phyloP scores from a whole-genome alignment of 2,888 invertebrate genomes.

The Drosophila aldrichi region DNA sequence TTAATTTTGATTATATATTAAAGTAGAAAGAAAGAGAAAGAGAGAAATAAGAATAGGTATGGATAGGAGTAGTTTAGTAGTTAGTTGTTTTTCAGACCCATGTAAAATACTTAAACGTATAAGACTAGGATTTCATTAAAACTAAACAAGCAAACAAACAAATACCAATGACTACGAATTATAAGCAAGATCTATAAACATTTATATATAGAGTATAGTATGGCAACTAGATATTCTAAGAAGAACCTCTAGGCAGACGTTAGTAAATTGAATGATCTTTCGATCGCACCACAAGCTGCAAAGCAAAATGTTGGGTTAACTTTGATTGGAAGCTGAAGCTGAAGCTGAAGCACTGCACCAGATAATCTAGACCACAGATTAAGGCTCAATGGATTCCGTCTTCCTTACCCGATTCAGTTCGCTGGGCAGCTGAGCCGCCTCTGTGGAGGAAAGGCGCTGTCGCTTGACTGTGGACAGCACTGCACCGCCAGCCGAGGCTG shows the following conservation, averaged over 20 bases:
- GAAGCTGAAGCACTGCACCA: conserved; percentile 75
- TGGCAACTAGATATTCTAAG: conserved; percentile 43
- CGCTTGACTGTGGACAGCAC: conserved; percentile 70
- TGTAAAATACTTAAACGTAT: background rate
- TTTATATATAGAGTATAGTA: background rate
- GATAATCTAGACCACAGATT: conserved; percentile 20
- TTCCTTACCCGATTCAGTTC: conserved; percentile 86
- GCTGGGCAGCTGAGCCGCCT: conserved; percentile 86
- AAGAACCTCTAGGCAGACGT: conserved; percentile 44
- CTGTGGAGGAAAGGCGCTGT: conserved; percentile 86
- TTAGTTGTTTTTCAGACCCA: background rate
- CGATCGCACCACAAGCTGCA: conserved; percentile 60
- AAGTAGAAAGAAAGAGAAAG: too few relatives aligned
- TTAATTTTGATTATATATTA: background rate
- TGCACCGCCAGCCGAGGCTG: conserved; percentile 31
- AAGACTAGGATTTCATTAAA: conserved; percentile 2
- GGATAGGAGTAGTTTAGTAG: background rate
- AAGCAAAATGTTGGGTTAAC: conserved; percentile 64
- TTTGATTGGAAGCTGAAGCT: conserved; percentile 52
- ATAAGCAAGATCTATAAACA: background rate
- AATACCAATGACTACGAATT: conserved; percentile 1
- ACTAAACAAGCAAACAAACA: background rate
- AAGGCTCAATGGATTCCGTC: conserved; percentile 60
- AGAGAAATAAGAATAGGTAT: too few relatives aligned
- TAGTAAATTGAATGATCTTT: conserved; percentile 22